Evolutionary conservation across 1,140 invertebrate genomes (phyloP), one percentile per base, ranked within the genome.

Genomic region (Drosophila cardini): DNA sequence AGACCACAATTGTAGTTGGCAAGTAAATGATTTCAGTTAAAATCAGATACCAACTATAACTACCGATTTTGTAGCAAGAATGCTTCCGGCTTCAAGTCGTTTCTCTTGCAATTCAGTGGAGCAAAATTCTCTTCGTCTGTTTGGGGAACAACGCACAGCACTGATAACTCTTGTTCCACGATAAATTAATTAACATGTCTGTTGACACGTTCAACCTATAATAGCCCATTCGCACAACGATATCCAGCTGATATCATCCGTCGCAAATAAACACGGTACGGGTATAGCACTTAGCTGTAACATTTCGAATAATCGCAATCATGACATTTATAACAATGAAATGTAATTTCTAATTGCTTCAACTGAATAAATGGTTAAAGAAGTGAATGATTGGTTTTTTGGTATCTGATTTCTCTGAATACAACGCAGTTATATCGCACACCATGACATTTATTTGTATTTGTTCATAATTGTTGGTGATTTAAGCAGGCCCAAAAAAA

Each of bases 381-480:
- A 50, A 40, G 43, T 52, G 13, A 52, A 11, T 52, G 32, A 60
- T 69, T 60, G 56, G 4, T n/a, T 32, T 32, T 13, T 21, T 42
- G 8, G 1, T 2, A 11, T 13, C 36, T 40, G 15, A 38, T n/a
- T 13, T 13, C 10, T 16, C 13, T 34, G 48, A 55, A 11, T 43
- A 52, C 45, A 56, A 13, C 36, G 10, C 50, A 53, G 13, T 15
- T 16, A 10, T 32, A 13, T 13, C 11, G 18, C 45, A 45, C 4
- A 55, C 4, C 38, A 13, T 11, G 11, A 8, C 68, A 83, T 83
- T 83, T 78, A 56, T 18, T 18, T 72, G 48, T 52, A 50, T 52
- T 15, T 34, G 46, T 73, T 81, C 69, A 61, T 72, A 72, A 80
- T 77, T 62, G 38, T 13, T 32, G 56, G 64, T 62, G 40, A 52